phyloP scores from a whole-genome alignment of 2,797 vertebrate species.

The Gorsachius magnificus region DNA sequence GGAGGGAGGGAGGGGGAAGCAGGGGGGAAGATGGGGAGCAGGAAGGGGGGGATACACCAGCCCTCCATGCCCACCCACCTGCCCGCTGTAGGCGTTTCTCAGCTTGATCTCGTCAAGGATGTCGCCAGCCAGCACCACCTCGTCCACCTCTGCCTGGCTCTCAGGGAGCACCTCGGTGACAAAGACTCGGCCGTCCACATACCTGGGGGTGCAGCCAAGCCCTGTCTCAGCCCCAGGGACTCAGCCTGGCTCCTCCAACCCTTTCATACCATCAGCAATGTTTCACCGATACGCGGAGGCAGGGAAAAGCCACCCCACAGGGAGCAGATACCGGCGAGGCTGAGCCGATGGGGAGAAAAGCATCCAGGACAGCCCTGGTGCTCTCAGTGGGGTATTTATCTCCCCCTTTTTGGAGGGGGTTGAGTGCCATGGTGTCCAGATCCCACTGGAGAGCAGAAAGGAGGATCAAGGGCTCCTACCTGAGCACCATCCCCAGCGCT shows the following conservation, averaged over 20 bases:
- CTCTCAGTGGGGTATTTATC: not conserved
- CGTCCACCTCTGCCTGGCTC: conserved; percentile 80
- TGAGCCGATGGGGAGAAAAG: not conserved
- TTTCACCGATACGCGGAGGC: fast-evolving
- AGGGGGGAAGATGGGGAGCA: not conserved
- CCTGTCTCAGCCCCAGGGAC: not conserved
- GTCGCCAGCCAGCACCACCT: conserved; percentile 78
- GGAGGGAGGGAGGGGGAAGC: not conserved
- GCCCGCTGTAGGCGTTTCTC: conserved; percentile 78
- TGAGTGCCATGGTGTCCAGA: not conserved
- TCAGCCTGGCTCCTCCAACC: not conserved
- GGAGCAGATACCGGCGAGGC: not conserved
- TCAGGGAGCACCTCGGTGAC: conserved; percentile 76
- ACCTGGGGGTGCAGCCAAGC: conserved; percentile 51
- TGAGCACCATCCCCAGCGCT: conserved; percentile 79
- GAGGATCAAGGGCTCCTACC: conserved; percentile 65
- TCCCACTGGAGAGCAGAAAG: not conserved
- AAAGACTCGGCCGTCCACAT: conserved; percentile 80
- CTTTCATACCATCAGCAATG: not conserved
- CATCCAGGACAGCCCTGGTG: fast-evolving
- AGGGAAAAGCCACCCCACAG: not conserved
- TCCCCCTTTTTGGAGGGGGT: not conserved
- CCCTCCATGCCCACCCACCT: conserved; percentile 59
- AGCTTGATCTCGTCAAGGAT: conserved; percentile 85
- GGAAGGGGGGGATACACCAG: no score